Evolutionary conservation across 2,113 vertebrate species (phyloP).

Genomic region (Toxostoma redivivum): DNA sequence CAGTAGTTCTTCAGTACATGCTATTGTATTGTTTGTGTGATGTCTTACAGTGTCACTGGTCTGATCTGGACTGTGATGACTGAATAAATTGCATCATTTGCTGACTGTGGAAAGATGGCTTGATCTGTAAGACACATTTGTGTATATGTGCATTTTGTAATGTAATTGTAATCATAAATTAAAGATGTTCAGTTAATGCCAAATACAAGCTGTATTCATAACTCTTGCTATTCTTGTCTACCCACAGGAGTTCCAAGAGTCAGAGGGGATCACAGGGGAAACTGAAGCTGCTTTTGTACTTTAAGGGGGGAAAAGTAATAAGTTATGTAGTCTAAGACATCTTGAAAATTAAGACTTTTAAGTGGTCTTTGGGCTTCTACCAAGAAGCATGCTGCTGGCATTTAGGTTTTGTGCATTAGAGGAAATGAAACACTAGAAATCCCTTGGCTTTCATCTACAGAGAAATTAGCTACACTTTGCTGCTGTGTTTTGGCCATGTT

Average conservation of each 20-base stretch:
- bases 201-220: neutral
- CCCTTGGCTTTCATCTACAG: neutral
- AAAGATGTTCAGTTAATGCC: neutral
- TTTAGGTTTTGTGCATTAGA: conserved; percentile 5
- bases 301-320: neutral
- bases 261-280: neutral
- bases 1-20: conserved; percentile 26
- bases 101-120: conserved; percentile 26
- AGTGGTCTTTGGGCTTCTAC: neutral
- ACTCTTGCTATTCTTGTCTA: neutral
- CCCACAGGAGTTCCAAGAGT: neutral
- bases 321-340: neutral
- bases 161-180: neutral
- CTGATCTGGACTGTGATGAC: conserved; percentile 31
- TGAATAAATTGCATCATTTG: conserved; percentile 33
- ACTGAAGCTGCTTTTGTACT: conserved; percentile 1
- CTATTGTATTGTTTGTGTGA: conserved; percentile 19
- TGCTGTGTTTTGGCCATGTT: neutral
- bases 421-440: neutral
- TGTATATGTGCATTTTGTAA: neutral
- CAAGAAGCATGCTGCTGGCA: neutral
- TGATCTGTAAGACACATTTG: neutral
- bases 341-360: neutral
- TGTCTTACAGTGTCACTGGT: conserved; percentile 31
- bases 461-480: neutral